A percentile compares a stretch with the other conserved stretches of the same genome.
Conservation (phyloP, 30 jellyfish, hydroid and myxozoan species). For the Morbakka virulenta region DNA sequence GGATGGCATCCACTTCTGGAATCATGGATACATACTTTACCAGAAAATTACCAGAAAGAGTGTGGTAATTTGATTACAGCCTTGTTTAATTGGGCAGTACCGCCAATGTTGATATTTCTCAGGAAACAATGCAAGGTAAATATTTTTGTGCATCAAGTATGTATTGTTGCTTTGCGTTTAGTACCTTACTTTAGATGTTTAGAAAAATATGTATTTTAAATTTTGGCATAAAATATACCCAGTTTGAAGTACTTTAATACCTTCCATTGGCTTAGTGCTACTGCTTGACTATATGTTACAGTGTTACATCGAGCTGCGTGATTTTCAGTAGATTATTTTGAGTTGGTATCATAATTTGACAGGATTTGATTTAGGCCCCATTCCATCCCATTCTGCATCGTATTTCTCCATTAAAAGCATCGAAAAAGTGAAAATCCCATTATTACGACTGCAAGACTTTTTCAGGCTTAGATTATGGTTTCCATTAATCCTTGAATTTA, state of each 20-base stretch:
- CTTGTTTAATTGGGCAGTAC: conserved; percentile 85
- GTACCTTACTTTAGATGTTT: background rate
- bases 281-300: too few species aligned
- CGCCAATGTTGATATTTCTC: conserved; percentile 74
- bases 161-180: background rate
- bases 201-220: background rate
- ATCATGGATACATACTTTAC: conserved; percentile 92
- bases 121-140: conserved; percentile 90
- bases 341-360: too few species aligned
- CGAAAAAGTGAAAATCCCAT: too few species aligned
- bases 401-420: too few species aligned
- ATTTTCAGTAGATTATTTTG: too few species aligned
- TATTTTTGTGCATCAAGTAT: background rate
- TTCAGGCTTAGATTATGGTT: too few species aligned
- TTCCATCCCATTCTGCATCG: too few species aligned
- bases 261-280: too few species aligned
- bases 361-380: too few species aligned
- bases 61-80: conserved; percentile 59
- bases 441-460: too few species aligned
- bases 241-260: background rate
- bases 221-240: background rate
- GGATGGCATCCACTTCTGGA: conserved; percentile 94
- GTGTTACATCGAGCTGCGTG: too few species aligned
- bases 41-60: conserved; percentile 60
- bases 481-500: too few species aligned